These are phyloP conservation scores for Rafetus swinhoei DNA, from an alignment of 2,113 vertebrate genomes.

Conservation along the genomic window DNA sequence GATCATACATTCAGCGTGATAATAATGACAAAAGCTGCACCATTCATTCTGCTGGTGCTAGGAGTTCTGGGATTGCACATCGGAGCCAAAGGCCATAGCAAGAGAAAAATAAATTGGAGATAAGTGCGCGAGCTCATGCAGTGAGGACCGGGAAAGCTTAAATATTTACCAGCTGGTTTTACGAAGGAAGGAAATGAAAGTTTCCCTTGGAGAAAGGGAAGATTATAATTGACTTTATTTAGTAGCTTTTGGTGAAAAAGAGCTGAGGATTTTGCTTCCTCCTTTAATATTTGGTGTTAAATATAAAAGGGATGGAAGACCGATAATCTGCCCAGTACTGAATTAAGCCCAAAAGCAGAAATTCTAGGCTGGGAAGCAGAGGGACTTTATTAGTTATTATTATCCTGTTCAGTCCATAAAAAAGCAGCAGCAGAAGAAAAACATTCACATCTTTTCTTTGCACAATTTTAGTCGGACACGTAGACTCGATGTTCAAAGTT, in stretches of 20 bases:
- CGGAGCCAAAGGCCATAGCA: neutral
- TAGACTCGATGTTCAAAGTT: no score
- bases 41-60: neutral
- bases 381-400: constrained; percentile 40
- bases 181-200: constrained; percentile 41
- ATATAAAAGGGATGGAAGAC: constrained; percentile 51
- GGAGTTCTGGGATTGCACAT: neutral
- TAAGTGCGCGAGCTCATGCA: constrained; percentile 7
- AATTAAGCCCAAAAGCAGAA: constrained; percentile 38
- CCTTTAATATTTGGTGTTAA: constrained; percentile 66
- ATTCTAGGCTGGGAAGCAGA: constrained; percentile 21
- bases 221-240: constrained; percentile 33
- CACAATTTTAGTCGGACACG: no score
- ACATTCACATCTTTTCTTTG: no score
- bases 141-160: neutral
- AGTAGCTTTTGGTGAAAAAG: neutral
- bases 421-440: no score
- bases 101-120: neutral
- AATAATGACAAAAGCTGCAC: neutral
- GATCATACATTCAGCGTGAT: neutral
- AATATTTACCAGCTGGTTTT: constrained; percentile 47
- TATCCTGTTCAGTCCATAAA: constrained; percentile 19
- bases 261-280: constrained; percentile 57
- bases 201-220: constrained; percentile 44
- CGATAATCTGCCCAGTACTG: constrained; percentile 7